Conservation (phyloP, 2,888 invertebrate genomes). For the Chaetoderma sp. region DNA sequence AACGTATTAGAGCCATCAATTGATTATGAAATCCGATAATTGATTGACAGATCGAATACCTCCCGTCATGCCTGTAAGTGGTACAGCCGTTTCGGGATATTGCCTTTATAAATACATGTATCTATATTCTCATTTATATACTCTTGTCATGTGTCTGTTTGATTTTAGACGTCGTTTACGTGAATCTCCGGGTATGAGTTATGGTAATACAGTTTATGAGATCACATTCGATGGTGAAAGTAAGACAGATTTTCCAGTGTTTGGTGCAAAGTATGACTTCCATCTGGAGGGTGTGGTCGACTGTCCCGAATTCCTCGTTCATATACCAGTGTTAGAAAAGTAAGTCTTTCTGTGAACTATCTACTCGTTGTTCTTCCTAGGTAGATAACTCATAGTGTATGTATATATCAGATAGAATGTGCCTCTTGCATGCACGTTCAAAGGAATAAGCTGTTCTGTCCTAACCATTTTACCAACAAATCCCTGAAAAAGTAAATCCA, state of each 20-base stretch:
- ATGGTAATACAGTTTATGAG: slow-evolving; percentile 72
- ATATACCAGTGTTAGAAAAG: slow-evolving; percentile 83
- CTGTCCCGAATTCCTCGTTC: slow-evolving; percentile 97
- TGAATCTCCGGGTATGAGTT: slow-evolving; percentile 50
- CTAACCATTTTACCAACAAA: too few relatives aligned
- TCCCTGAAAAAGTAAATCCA: too few relatives aligned
- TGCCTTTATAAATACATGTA: background rate
- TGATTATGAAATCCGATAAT: too few relatives aligned
- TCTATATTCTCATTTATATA: background rate
- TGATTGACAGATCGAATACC: background rate
- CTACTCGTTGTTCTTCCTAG: background rate
- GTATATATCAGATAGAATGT: background rate
- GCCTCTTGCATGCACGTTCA: background rate
- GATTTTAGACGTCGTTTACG: slow-evolving; percentile 54
- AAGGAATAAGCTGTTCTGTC: too few relatives aligned
- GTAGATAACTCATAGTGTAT: background rate
- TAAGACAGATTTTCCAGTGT: slow-evolving; percentile 77
- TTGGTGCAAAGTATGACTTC: slow-evolving; percentile 97
- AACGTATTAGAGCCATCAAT: background rate
- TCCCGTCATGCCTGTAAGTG: background rate
- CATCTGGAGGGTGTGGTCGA: slow-evolving; percentile 95
- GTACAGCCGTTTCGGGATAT: background rate
- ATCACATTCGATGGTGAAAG: slow-evolving; percentile 67
- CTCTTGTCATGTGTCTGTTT: background rate
- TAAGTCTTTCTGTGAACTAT: slow-evolving; percentile 42